phyloP scores from a whole-genome alignment of 2,797 vertebrate species.

The Muscicapa comitata region DNA sequence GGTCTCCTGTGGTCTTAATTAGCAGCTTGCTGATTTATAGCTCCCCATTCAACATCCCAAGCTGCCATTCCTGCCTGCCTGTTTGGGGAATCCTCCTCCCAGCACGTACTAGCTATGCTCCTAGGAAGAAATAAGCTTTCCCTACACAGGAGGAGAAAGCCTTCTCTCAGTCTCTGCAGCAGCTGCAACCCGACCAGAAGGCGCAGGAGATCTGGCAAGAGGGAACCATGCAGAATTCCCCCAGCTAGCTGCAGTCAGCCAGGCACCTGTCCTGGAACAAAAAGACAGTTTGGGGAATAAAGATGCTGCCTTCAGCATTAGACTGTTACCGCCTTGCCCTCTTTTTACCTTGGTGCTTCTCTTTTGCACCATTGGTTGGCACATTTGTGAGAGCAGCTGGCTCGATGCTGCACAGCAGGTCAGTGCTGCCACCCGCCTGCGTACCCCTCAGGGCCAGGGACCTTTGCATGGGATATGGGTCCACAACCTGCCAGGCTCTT shows the following conservation, averaged over 20 bases:
- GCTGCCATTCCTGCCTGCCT: not conserved
- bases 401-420: not conserved
- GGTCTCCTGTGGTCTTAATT: not conserved
- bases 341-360: not conserved
- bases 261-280: not conserved
- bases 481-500: not conserved
- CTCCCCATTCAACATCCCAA: not conserved
- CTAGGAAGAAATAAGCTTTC: constrained; percentile 13
- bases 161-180: not conserved
- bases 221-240: not conserved
- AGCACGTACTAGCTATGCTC: not conserved
- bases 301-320: not conserved
- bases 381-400: not conserved
- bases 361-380: not conserved
- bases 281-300: not conserved
- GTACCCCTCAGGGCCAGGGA: not conserved
- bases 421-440: not conserved
- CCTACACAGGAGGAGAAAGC: not conserved
- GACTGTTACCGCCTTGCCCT: not conserved
- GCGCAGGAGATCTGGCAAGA: not conserved
- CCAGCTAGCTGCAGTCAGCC: not conserved
- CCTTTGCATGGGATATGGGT: not conserved
- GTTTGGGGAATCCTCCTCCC: constrained; percentile 39
- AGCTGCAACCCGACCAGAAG: not conserved
- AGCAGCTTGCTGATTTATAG: not conserved